These are phyloP conservation scores for Anthopleura sola DNA, from an alignment of 64 coral and sea anemone genomes.

Conservation along the genomic window DNA sequence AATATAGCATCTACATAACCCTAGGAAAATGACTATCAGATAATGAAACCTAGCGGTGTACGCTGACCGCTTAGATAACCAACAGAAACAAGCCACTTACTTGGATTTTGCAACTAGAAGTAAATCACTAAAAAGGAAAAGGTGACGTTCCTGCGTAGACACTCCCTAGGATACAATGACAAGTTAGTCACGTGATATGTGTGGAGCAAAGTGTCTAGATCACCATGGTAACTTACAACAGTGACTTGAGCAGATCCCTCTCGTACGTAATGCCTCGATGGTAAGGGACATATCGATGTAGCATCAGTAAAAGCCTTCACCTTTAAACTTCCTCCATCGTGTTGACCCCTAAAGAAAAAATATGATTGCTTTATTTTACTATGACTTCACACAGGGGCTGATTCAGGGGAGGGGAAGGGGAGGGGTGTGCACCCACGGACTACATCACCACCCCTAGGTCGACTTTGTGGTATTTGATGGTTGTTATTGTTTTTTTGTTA, in stretches of 20 bases:
- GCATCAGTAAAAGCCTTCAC: neutral
- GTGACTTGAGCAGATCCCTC: conserved; percentile 22
- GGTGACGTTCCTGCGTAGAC: conserved; percentile 68
- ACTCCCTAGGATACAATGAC: conserved; percentile 44
- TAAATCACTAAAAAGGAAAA: conserved; percentile 75
- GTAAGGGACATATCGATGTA: neutral
- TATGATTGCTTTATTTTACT: no score
- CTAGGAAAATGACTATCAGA: no score
- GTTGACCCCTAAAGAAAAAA: neutral
- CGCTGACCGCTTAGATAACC: no score
- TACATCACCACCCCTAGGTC: no score
- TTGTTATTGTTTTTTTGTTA: no score
- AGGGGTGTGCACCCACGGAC: no score
- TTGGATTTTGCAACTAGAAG: conserved; percentile 77
- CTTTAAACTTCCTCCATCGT: conserved; percentile 10
- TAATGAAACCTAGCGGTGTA: no score
- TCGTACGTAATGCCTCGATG: conserved; percentile 15
- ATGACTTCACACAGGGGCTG: no score
- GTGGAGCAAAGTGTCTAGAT: neutral
- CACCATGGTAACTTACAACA: conserved; percentile 1
- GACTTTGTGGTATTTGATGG: no score
- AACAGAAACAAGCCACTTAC: conserved; percentile 28
- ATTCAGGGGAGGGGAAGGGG: no score
- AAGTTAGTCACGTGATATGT: neutral
- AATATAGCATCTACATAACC: no score